Conservation (phyloP, 2,888 invertebrate genomes). For the Neoitamus cyanurus region DNA sequence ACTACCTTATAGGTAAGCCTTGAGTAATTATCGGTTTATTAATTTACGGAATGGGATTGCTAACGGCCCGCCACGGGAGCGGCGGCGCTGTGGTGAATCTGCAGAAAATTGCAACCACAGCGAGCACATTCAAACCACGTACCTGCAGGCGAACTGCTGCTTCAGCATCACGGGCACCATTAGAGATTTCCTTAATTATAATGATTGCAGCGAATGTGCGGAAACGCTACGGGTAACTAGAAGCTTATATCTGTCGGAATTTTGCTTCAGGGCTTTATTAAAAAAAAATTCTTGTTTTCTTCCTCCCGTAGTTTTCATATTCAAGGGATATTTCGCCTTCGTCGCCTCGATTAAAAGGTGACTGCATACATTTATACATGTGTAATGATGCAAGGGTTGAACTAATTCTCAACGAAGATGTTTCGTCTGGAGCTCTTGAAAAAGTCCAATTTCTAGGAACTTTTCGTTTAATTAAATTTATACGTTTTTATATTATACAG, state of each 20-base stretch:
- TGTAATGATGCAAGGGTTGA: no score
- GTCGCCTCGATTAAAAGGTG: no score
- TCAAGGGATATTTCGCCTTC: not conserved
- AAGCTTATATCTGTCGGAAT: not conserved
- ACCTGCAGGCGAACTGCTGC: not conserved
- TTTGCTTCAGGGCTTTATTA: not conserved
- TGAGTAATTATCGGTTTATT: conserved; percentile 27
- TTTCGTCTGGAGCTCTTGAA: no score
- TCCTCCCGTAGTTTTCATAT: not conserved
- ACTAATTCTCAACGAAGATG: no score
- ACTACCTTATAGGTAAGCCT: not conserved
- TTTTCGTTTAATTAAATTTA: no score
- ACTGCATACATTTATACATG: no score
- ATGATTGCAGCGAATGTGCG: not conserved
- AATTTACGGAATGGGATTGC: conserved; percentile 15
- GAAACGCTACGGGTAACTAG: not conserved
- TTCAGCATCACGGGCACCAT: not conserved
- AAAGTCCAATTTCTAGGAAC: no score
- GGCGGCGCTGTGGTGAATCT: not conserved
- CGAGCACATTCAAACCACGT: not conserved
- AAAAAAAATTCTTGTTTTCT: not conserved
- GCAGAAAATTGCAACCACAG: not conserved
- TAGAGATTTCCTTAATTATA: not conserved
- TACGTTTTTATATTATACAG: no score
- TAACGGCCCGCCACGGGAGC: not conserved